These are phyloP conservation scores for Melinopterus prodromus DNA, from an alignment of 2,888 invertebrate genomes.

Conservation along the genomic window DNA sequence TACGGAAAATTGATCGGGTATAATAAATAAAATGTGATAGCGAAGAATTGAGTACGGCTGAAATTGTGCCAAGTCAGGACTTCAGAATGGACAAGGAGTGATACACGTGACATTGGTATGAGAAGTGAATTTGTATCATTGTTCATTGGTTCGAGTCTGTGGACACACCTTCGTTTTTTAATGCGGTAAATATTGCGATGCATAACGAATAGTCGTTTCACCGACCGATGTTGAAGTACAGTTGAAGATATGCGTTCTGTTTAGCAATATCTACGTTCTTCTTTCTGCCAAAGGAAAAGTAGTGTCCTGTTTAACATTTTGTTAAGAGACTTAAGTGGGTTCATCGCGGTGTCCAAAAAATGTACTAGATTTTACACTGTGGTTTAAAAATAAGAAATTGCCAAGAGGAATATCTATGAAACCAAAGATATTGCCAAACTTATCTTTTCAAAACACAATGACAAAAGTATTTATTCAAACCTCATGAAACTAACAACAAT, in stretches of 20 bases:
- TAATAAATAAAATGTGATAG: not conserved
- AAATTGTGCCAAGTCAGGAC: not conserved
- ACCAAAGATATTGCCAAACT: no score
- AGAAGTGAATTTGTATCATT: not conserved
- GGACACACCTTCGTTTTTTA: not conserved
- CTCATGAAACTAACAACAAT: no score
- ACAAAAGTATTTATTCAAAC: no score
- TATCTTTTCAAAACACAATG: no score
- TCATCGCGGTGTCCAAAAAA: no score
- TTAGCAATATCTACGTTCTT: not conserved
- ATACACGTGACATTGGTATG: not conserved
- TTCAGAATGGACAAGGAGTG: not conserved
- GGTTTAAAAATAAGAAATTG: no score
- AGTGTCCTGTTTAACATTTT: no score
- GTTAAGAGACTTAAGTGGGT: no score
- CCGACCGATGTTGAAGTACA: not conserved
- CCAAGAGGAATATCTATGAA: no score
- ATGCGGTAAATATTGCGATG: not conserved
- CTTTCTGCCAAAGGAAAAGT: no score
- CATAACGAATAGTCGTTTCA: not conserved
- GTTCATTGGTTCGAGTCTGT: not conserved
- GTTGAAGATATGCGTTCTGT: not conserved
- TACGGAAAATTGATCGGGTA: not conserved
- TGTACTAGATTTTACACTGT: no score
- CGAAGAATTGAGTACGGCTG: not conserved